Base-by-base conservation (phyloP, 2,888 invertebrate genomes). In the Mystacides longicornis region DNA sequence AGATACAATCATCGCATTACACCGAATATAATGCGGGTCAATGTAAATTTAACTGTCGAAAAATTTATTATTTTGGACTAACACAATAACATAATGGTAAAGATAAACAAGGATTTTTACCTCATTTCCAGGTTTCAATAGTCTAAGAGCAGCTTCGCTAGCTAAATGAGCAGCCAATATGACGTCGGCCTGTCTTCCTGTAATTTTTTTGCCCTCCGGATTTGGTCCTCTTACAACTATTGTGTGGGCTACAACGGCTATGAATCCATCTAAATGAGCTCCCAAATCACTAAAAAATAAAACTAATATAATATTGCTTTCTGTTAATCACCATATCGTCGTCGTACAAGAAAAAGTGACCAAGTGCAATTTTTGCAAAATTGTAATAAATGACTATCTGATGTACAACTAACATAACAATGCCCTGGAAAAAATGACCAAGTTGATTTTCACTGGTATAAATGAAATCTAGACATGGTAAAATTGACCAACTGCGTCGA, bases 251-350 rank as follows among this genome's bases (percentile, higher is more conserved):
- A 93, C 96, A 51, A 98, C 96, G 50, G 98, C 97, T 67, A 97
- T 94, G 69, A 95, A 98, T 33, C 99, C 99, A 81, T 99, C 99
- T 68, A 99, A 89, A 69, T 99, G 98, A 60, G 94, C 95, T 63
- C 99, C 99, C 68, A 99, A 79, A 75, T 99, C 98, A 71, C 93
- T 93, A 67, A 27, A 79, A 74, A n/a, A 27, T n/a, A 37, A 51
- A 11, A 23, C 2, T 2, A 2, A 1, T 14, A 49, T 27, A 22
- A 11, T 16, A n/a, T n/a, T n/a, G n/a, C n/a, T n/a, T n/a, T n/a
- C n/a, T n/a, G n/a, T n/a, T n/a, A n/a, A n/a, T n/a, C n/a, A n/a
- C n/a, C n/a, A n/a, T n/a, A n/a, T n/a, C n/a, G n/a, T n/a, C n/a
- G n/a, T n/a, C n/a, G n/a, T n/a, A n/a, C n/a, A n/a, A n/a, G n/a